Percentiles rank a stretch among this genome's conserved stretches.
Evolutionary conservation across 2,888 invertebrate species (phyloP).

Genomic region (Protonemura montana): DNA sequence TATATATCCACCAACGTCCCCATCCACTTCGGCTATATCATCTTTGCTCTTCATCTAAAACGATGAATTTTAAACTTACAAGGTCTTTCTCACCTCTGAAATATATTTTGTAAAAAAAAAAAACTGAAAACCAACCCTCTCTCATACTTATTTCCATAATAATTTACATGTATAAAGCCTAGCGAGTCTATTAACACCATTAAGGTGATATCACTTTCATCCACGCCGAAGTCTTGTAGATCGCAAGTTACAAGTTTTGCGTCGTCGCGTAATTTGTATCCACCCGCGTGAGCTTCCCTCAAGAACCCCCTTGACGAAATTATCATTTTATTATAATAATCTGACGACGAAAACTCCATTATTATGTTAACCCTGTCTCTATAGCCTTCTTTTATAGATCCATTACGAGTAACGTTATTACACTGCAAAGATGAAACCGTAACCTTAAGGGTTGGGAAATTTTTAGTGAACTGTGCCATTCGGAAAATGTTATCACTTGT

Average conservation of each 20-base stretch:
- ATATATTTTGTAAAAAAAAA: too few relatives aligned
- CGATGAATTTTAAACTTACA: constrained; percentile 12
- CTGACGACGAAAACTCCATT: not conserved
- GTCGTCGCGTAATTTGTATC: constrained; percentile 21
- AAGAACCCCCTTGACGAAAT: constrained; percentile 9
- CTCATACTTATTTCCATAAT: constrained; percentile 39
- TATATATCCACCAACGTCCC: not conserved
- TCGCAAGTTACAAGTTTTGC: not conserved
- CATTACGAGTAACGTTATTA: not conserved
- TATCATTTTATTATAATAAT: constrained; percentile 25
- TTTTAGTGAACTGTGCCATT: not conserved
- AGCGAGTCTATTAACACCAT: constrained; percentile 25
- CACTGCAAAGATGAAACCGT: not conserved
- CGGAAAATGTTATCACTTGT: not conserved
- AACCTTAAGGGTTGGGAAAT: not conserved
- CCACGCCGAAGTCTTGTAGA: not conserved
- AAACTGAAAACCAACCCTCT: constrained; percentile 32
- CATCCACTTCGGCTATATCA: not conserved
- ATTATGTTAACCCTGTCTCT: constrained; percentile 4
- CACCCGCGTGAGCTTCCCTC: not conserved
- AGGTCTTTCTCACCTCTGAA: not conserved
- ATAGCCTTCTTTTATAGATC: not conserved
- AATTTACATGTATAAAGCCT: constrained; percentile 40
- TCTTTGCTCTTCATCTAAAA: not conserved
- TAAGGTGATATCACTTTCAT: constrained; percentile 30